These are phyloP conservation scores for Acrocephalus kingi DNA, from an alignment of 2,113 vertebrate genomes.

Conservation along the genomic window DNA sequence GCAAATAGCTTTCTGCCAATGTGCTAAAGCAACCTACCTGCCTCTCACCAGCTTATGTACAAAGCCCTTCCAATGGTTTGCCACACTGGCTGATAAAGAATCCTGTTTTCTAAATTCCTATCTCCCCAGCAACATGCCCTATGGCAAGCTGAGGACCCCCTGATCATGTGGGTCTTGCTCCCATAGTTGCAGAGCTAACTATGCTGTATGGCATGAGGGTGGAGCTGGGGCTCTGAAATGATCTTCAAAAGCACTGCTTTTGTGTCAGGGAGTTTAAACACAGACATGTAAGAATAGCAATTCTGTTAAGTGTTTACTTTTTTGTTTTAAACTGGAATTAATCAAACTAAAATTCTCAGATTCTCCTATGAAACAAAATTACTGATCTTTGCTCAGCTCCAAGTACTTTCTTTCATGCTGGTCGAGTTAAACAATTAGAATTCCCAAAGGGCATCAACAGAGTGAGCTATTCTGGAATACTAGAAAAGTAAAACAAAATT, in stretches of 20 bases:
- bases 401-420: background rate
- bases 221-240: background rate
- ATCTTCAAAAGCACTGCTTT: background rate
- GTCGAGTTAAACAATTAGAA: background rate
- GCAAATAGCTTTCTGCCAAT: background rate
- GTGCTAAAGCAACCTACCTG: background rate
- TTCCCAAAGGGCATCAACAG: background rate
- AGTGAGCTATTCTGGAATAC: background rate
- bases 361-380: background rate
- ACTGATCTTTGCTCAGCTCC: background rate
- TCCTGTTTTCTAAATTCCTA: background rate
- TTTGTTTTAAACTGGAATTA: background rate
- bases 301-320: background rate
- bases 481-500: background rate
- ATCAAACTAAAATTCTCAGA: background rate
- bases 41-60: background rate
- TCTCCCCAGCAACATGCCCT: background rate
- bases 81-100: background rate
- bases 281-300: background rate
- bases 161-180: background rate
- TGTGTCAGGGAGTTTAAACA: background rate
- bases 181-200: background rate
- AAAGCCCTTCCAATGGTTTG: background rate
- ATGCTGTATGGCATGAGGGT: fast-evolving
- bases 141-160: background rate